Percentiles rank a stretch among this genome's conserved stretches.
Conservation (phyloP, 2,113 vertebrate genomes). For the Anthoscopus minutus region DNA sequence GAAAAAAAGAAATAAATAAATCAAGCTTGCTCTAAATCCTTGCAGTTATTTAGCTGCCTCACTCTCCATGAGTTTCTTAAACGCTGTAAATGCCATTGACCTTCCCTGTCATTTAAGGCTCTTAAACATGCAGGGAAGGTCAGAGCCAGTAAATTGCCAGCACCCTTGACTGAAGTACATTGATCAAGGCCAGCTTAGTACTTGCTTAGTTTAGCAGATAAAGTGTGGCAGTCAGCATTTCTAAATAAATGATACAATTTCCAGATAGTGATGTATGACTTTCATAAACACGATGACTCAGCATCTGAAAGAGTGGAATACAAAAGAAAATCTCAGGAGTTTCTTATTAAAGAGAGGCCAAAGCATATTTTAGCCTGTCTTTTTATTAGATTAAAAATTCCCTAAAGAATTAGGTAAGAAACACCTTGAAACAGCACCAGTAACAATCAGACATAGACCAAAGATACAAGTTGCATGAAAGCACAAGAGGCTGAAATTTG, state of each 20-base stretch:
- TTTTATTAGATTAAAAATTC: neutral
- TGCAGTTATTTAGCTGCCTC: neutral
- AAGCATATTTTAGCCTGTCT: neutral
- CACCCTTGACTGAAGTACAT: neutral
- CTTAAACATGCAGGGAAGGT: neutral
- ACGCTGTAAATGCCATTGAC: neutral
- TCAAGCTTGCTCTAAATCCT: neutral
- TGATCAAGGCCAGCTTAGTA: neutral
- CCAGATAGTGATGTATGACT: neutral
- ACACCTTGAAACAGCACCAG: neutral
- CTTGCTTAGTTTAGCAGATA: slow-evolving; percentile 43
- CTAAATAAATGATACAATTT: neutral
- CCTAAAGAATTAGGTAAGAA: neutral
- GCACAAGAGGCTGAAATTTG: neutral
- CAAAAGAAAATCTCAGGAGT: neutral
- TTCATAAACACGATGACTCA: neutral
- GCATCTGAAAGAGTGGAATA: neutral
- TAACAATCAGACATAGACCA: neutral
- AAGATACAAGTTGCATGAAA: neutral
- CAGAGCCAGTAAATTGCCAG: neutral
- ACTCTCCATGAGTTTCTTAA: neutral
- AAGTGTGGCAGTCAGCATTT: slow-evolving; percentile 23
- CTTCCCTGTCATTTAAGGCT: neutral
- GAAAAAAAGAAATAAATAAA: neutral
- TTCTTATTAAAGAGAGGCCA: neutral